Conservation (phyloP, 92 coral and sea anemone genomes). For the Micromussa lordhowensis region DNA sequence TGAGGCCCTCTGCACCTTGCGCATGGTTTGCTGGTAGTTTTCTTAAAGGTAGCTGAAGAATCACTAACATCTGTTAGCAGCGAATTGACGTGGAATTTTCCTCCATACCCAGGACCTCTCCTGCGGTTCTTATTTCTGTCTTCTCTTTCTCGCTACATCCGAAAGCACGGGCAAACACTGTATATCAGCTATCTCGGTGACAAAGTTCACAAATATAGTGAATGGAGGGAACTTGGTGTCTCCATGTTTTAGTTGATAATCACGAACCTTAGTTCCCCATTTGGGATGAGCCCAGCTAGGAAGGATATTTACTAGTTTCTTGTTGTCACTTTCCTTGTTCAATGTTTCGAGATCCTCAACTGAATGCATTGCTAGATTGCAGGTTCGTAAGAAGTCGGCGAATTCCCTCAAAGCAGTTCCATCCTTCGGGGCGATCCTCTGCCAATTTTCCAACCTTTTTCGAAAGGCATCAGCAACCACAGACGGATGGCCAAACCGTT, state of each 20-base stretch:
- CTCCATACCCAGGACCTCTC: too few species aligned
- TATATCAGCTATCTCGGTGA: too few species aligned
- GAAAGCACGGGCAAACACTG: too few species aligned
- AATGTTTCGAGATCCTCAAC: constrained; percentile 60
- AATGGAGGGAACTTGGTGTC: too few species aligned
- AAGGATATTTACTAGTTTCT: too few species aligned
- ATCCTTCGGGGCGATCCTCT: constrained; percentile 51
- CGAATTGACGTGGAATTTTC: too few species aligned
- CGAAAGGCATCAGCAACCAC: constrained; percentile 62
- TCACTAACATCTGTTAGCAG: constrained; percentile 13
- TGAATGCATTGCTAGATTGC: constrained; percentile 63
- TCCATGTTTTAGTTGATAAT: too few species aligned
- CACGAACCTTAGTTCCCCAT: too few species aligned
- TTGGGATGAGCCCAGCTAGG: too few species aligned
- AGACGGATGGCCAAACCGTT: constrained; percentile 71
- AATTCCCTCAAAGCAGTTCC: constrained; percentile 56
- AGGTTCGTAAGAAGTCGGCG: constrained; percentile 55
- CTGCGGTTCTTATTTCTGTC: too few species aligned
- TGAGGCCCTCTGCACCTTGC: constrained; percentile 1
- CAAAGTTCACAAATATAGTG: too few species aligned
- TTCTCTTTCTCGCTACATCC: too few species aligned
- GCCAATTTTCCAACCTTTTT: constrained; percentile 63
- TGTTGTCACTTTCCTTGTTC: constrained; percentile 11
- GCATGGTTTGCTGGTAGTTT: constrained; percentile 9
- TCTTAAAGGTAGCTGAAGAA: constrained; percentile 24